phyloP scores from a whole-genome alignment of 2,113 vertebrate genomes.

The Empidonax alnorum region DNA sequence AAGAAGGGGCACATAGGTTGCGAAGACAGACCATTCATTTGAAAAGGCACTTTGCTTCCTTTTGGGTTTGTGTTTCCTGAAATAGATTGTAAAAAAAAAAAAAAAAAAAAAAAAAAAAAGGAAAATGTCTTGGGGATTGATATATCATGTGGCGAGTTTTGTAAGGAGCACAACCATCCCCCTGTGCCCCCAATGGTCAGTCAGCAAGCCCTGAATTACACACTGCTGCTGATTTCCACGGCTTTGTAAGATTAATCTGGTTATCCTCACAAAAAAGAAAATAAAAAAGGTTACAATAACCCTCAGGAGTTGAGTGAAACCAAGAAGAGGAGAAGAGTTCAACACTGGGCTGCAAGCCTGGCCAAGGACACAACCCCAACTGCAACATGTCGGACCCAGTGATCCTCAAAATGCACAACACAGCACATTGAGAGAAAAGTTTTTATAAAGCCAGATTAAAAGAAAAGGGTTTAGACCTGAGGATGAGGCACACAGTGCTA shows the following conservation, averaged over 20 bases:
- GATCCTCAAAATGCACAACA: neutral
- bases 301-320: slow-evolving; percentile 40
- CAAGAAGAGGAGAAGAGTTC: slow-evolving; percentile 42
- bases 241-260: neutral
- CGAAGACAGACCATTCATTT: neutral
- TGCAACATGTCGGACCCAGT: neutral
- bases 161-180: neutral
- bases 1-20: neutral
- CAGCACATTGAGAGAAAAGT: neutral
- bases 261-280: neutral
- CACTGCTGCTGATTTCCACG: neutral
- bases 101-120: neutral
- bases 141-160: neutral
- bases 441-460: neutral
- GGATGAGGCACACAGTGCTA: neutral
- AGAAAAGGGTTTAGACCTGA: neutral
- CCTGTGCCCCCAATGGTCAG: neutral
- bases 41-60: neutral
- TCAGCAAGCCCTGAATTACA: neutral
- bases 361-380: neutral
- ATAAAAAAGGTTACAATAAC: slow-evolving; percentile 47
- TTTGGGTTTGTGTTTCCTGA: neutral
- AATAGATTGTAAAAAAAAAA: neutral
- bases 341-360: neutral
- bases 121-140: neutral